Evolutionary conservation across 2,888 invertebrate genomes (phyloP), one percentile per base, ranked within the genome.

Genomic region (Piscicola geometra): DNA sequence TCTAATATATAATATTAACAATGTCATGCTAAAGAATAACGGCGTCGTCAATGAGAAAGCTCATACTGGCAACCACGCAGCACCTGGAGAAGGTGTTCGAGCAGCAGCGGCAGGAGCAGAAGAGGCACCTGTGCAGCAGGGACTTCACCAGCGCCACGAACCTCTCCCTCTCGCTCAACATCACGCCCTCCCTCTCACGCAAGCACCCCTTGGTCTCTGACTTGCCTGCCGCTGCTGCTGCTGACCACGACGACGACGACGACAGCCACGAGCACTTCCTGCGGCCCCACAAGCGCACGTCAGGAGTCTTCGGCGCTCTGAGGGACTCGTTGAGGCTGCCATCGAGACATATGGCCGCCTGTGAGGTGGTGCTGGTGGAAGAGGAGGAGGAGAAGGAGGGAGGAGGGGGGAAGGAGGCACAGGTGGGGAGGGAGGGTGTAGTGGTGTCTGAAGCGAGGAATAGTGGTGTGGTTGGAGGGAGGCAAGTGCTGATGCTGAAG

Each of bases 1-100:
- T n/a, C n/a, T n/a, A n/a, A n/a, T n/a, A n/a, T n/a, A n/a, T n/a
- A n/a, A n/a, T n/a, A n/a, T n/a, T n/a, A n/a, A n/a, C n/a, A n/a
- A n/a, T n/a, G n/a, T n/a, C n/a, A n/a, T n/a, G n/a, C n/a, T n/a
- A n/a, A n/a, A n/a, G n/a, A n/a, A n/a, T n/a, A n/a, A n/a, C n/a
- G n/a, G n/a, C n/a, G n/a, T n/a, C n/a, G n/a, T n/a, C n/a, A n/a
- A n/a, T n/a, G n/a, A n/a, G n/a, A n/a, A n/a, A n/a, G n/a, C n/a
- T n/a, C n/a, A n/a, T n/a, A n/a, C n/a, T n/a, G n/a, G n/a, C n/a
- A n/a, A n/a, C 64, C 5, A 3, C 35, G 3, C 73, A 73, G 73
- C 47, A 64, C 56, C 25, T 73, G 21, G 73, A 73, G n/a, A 35
- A 30, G 35, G 5, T 73, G 35, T 73, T 73, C 35, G 36, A 56